Percentiles rank a stretch among this genome's conserved stretches.
phyloP scores from a whole-genome alignment of 2,888 invertebrate species.

The Congeria kusceri region DNA sequence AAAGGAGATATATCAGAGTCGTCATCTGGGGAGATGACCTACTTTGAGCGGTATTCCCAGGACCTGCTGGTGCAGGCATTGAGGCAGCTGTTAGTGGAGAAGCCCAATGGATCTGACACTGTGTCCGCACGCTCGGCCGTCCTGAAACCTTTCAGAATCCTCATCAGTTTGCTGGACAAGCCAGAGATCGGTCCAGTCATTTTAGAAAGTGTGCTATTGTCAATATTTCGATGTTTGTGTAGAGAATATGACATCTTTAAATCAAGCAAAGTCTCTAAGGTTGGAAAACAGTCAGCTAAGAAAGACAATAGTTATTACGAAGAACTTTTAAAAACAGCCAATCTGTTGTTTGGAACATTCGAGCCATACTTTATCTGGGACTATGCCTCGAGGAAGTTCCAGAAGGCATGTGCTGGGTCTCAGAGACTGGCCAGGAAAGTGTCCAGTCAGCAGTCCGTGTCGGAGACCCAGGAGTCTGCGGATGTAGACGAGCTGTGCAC shows the following conservation, averaged over 20 bases:
- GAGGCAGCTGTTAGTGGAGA: conserved; percentile 72
- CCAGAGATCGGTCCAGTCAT: conserved; percentile 90
- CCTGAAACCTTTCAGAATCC: conserved; percentile 88
- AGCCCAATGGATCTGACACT: conserved; percentile 38
- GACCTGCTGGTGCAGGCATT: conserved; percentile 87
- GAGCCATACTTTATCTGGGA: conserved; percentile 95
- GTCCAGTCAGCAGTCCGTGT: conserved; percentile 83
- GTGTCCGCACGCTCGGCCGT: conserved; percentile 54
- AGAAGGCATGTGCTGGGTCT: conserved; percentile 71
- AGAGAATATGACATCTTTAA: conserved; percentile 68
- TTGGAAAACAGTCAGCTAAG: conserved; percentile 23
- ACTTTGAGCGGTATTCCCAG: conserved; percentile 90
- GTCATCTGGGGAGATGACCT: conserved; percentile 81
- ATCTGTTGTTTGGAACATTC: conserved; percentile 92
- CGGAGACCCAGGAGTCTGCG: conserved; percentile 80
- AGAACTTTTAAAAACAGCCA: conserved; percentile 93
- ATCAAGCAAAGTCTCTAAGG: conserved; percentile 5
- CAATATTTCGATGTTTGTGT: conserved; percentile 89
- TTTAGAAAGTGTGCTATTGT: conserved; percentile 83
- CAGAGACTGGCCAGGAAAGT: background rate
- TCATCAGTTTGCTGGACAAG: conserved; percentile 94
- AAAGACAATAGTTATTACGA: conserved; percentile 64
- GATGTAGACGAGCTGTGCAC: conserved; percentile 89
- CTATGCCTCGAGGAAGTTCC: conserved; percentile 88
- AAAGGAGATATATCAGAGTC: conserved; percentile 49